A percentile compares a stretch with the other conserved stretches of the same genome.
Evolutionary conservation across 2,888 invertebrate genomes (phyloP).

Genomic region (Arctia plantaginis): DNA sequence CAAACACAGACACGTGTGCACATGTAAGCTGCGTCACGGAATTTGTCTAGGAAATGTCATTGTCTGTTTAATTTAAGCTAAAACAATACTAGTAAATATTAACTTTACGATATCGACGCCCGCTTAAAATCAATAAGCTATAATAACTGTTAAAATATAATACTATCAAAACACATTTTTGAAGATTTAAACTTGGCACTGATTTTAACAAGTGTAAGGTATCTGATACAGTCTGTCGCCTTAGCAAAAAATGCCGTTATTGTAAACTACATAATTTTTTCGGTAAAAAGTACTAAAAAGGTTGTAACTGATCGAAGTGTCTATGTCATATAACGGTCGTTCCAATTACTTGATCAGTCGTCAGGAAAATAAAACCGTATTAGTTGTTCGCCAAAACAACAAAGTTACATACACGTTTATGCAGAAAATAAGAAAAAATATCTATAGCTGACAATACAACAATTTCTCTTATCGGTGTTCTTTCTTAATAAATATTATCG

Average conservation of each 20-base stretch:
- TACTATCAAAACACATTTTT: slow-evolving; percentile 49
- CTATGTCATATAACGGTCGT: slow-evolving; percentile 81
- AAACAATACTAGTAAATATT: slow-evolving; percentile 24
- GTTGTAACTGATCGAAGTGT: slow-evolving; percentile 73
- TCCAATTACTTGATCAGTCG: slow-evolving; percentile 69
- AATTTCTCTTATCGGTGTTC: slow-evolving; percentile 31
- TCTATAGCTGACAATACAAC: slow-evolving; percentile 5
- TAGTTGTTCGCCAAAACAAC: slow-evolving; percentile 35
- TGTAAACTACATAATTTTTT: slow-evolving; percentile 81
- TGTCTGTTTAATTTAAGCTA: slow-evolving; percentile 36
- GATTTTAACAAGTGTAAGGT: slow-evolving; percentile 73
- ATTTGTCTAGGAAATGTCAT: slow-evolving; percentile 54
- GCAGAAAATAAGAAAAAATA: slow-evolving; percentile 27
- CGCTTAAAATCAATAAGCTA: slow-evolving; percentile 55
- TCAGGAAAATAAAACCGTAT: slow-evolving; percentile 43
- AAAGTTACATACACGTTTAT: slow-evolving; percentile 31
- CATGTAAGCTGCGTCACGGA: slow-evolving; percentile 47
- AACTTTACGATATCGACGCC: slow-evolving; percentile 31
- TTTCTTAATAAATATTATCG: slow-evolving; percentile 31
- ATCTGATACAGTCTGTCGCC: slow-evolving; percentile 66
- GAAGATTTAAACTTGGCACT: slow-evolving; percentile 67
- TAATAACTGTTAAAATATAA: slow-evolving; percentile 61
- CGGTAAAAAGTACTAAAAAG: slow-evolving; percentile 82
- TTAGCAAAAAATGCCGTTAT: slow-evolving; percentile 78
- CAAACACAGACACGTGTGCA: slow-evolving; percentile 57